Evolutionary conservation across 2,888 invertebrate genomes (phyloP), one percentile per base, ranked within the genome.

Genomic region (Notodonta dromedarius): DNA sequence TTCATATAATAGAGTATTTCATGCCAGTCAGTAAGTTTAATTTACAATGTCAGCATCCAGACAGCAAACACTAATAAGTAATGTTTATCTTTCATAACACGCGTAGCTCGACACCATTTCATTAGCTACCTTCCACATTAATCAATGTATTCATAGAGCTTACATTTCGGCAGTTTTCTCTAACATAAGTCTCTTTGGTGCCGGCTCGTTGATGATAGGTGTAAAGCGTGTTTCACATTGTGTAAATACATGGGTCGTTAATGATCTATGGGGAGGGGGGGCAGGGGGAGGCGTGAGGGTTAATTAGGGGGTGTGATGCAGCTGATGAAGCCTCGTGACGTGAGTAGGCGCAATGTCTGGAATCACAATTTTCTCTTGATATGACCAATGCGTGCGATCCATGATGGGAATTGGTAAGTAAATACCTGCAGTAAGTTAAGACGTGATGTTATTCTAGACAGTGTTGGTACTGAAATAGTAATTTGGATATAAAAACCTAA

Each of bases 221-320:
- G 64, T 62, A 60, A 60, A 61, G 59, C 67, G 59, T 63, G 60
- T 61, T 66, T 59, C 57, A 66, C 65, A 65, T 67, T 70, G 68
- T 66, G 68, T 69, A 74, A 75, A 77, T 77, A 74, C 61, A 70
- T 70, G 67, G 65, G 63, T 74, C 73, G 70, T 70, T 75, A 77
- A 75, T 77, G 77, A 77, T 70, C 68, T 77, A 72, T 67, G 57
- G 59, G 60, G 46, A 6, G 48, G 42, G 12, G 24, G 52, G n/a
- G 35, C 24, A 24, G 57, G 55, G 61, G 62, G 13, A 32, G 35
- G 63, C 12, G 0, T 51, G 52, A 11, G 53, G 58, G 59, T 69
- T 71, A 74, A 77, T 74, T 69, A 74, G 69, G 69, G 64, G 66
- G 61, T 60, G 62, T 60, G 63, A 66, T 67, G 74, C 72, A 76